These are phyloP conservation scores for Cheilosia pagana DNA, from an alignment of 2,888 invertebrate genomes.

Conservation along the genomic window DNA sequence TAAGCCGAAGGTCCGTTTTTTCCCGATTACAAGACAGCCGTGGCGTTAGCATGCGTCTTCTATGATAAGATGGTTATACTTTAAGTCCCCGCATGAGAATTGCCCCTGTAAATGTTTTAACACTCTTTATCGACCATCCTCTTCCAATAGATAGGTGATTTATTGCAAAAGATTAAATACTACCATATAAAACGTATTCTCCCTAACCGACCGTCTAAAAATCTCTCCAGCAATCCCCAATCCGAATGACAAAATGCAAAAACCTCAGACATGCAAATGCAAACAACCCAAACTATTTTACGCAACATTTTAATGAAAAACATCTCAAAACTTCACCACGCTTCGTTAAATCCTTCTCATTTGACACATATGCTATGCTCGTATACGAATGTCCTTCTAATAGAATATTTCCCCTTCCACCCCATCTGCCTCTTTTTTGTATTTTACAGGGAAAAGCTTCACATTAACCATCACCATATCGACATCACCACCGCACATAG, in stretches of 20 bases:
- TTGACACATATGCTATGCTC: slow-evolving; percentile 45
- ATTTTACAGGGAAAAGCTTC: slow-evolving; percentile 95
- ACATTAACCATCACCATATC: slow-evolving; percentile 97
- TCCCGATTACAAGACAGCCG: too few species aligned
- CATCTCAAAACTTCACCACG: slow-evolving; percentile 61
- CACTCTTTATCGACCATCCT: too few species aligned
- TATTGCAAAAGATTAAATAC: too few species aligned
- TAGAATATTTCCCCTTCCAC: slow-evolving; percentile 24
- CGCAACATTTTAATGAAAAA: slow-evolving; percentile 69
- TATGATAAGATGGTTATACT: too few species aligned
- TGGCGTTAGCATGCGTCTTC: too few species aligned
- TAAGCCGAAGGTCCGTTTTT: too few species aligned
- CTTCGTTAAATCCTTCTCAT: slow-evolving; percentile 59
- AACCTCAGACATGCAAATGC: slow-evolving; percentile 67
- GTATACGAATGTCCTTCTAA: slow-evolving; percentile 45
- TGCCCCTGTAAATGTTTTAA: too few species aligned
- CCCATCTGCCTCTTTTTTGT: not conserved
- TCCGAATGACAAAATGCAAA: slow-evolving; percentile 43
- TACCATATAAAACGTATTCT: too few species aligned
- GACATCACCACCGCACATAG: slow-evolving; percentile 97
- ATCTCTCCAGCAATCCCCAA: not conserved
- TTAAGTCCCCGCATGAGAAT: too few species aligned
- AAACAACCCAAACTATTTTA: slow-evolving; percentile 53
- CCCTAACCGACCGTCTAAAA: too few species aligned
- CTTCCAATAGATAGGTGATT: too few species aligned